A percentile compares a stretch with the other conserved stretches of the same genome.
Conservation (phyloP, 2,797 vertebrate genomes). For the Paratrypauchen microcephalus region DNA sequence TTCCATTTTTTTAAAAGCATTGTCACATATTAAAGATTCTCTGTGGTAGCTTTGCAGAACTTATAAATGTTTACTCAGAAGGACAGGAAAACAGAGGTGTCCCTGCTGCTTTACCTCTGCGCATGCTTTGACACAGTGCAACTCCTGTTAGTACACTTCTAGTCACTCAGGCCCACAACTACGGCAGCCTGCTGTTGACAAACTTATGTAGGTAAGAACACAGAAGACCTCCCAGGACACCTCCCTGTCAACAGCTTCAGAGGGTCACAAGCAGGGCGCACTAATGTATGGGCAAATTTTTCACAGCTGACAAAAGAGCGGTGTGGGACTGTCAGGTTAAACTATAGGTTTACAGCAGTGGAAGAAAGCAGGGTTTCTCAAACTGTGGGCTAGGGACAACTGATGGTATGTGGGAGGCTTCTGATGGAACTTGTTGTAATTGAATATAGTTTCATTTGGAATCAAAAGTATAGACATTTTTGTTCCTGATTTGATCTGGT, state of each 20-base stretch:
- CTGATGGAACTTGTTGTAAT: neutral
- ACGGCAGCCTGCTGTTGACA: conserved; percentile 35
- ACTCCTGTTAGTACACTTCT: conserved; percentile 12
- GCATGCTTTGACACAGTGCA: conserved; percentile 19
- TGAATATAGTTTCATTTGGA: no score
- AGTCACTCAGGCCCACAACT: conserved; percentile 22
- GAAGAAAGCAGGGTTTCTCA: neutral
- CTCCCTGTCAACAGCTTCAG: conserved; percentile 47
- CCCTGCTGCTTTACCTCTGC: conserved; percentile 10
- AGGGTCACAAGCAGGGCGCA: conserved; percentile 50
- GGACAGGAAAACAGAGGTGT: neutral
- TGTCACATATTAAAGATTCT: conserved; percentile 35
- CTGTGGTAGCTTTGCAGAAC: conserved; percentile 22
- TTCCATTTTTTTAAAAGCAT: conserved; percentile 25
- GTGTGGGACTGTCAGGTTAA: conserved; percentile 19
- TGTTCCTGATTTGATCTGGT: neutral
- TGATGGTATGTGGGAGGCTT: neutral
- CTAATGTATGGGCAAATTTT: conserved; percentile 32
- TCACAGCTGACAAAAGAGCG: conserved; percentile 27
- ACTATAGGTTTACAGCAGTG: conserved; percentile 25
- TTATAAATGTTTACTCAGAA: conserved; percentile 40
- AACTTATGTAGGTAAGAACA: conserved; percentile 37
- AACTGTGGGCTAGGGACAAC: neutral
- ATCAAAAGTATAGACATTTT: neutral
- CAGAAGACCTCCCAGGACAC: conserved; percentile 50